Evolutionary conservation across 2,888 invertebrate genomes (phyloP).

Genomic region (Idaea straminata): DNA sequence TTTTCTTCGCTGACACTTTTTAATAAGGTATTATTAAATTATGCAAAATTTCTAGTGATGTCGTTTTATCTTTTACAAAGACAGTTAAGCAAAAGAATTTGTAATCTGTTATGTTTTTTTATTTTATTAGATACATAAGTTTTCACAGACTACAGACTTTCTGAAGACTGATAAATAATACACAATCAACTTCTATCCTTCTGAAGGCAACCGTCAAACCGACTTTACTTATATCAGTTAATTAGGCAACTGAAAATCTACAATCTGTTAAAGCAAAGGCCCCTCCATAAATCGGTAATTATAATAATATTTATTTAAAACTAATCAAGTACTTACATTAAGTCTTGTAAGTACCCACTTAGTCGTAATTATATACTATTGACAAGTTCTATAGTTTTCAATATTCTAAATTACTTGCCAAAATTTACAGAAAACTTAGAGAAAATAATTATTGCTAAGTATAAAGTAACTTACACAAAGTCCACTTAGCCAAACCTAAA

Average conservation of each 20-base stretch:
- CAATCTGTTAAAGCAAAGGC: no score
- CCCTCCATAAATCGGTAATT: no score
- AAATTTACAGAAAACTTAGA: not conserved
- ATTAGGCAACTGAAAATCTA: no score
- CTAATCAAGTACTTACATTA: not conserved
- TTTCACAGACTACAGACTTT: no score
- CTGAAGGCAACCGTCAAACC: no score
- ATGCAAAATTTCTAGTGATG: constrained; percentile 56
- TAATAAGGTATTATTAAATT: constrained; percentile 73
- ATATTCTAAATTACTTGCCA: not conserved
- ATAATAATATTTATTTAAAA: no score
- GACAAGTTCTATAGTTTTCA: not conserved
- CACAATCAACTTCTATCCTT: no score
- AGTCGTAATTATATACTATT: not conserved
- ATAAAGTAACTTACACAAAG: not conserved
- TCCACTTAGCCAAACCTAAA: not conserved
- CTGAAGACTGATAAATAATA: no score
- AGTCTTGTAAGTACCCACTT: not conserved
- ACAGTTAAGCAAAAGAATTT: not conserved
- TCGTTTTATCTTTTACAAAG: constrained; percentile 29
- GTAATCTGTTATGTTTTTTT: not conserved
- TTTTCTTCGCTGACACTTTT: constrained; percentile 63
- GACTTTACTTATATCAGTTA: no score
- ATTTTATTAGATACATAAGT: not conserved
- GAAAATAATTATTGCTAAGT: not conserved